These are phyloP conservation scores for Cyaniris semiargus DNA, from an alignment of 2,888 invertebrate species.

Conservation along the genomic window DNA sequence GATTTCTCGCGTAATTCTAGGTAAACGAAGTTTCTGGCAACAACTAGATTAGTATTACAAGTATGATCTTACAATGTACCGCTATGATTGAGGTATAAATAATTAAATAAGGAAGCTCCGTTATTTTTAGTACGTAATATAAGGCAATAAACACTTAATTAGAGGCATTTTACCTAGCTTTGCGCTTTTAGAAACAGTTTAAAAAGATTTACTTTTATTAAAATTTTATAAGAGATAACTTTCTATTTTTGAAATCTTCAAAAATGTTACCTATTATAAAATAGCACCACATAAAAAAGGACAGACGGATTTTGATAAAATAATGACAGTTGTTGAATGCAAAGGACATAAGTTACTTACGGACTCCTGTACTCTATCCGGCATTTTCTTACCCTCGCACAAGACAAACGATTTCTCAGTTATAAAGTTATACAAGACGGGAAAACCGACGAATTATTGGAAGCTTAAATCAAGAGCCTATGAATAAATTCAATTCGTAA, in stretches of 20 bases:
- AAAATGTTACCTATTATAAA: neutral
- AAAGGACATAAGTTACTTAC: neutral
- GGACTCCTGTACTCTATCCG: neutral
- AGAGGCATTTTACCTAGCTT: neutral
- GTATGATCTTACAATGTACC: slow-evolving; percentile 1
- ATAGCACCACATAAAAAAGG: neutral
- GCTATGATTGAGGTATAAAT: slow-evolving; percentile 23
- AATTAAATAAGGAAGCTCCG: slow-evolving; percentile 22
- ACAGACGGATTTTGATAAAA: neutral
- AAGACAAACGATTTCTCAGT: neutral
- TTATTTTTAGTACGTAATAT: slow-evolving; percentile 4
- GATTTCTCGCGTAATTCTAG: too few relatives aligned
- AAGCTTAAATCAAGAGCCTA: neutral
- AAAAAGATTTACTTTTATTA: neutral
- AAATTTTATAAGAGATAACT: too few relatives aligned
- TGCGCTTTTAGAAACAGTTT: neutral
- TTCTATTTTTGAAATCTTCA: neutral
- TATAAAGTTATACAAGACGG: slow-evolving; percentile 5
- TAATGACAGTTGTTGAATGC: neutral
- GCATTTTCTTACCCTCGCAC: neutral
- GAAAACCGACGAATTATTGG: neutral
- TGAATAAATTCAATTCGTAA: slow-evolving; percentile 10
- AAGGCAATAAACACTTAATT: slow-evolving; percentile 1
- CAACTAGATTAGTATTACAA: neutral
- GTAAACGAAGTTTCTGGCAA: too few relatives aligned